These are phyloP conservation scores for Acanthurus lineatus DNA, from an alignment of 2,797 vertebrate genomes.

Conservation along the genomic window DNA sequence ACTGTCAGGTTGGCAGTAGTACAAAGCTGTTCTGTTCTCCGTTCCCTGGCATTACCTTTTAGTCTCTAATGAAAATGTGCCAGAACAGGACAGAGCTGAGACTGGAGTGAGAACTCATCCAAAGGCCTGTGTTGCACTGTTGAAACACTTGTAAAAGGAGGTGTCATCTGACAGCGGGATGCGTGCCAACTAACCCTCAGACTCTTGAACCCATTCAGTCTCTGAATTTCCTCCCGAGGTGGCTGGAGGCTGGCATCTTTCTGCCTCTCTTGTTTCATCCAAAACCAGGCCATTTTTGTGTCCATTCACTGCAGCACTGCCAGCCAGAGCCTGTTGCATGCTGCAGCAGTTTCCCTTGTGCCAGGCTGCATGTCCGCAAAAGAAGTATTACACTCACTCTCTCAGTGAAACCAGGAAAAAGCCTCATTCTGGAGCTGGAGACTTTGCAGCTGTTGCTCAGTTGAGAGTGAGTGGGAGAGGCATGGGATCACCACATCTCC, in stretches of 20 bases:
- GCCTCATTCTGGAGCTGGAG: conserved; percentile 52
- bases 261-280: conserved; percentile 74
- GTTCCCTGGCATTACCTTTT: conserved; percentile 51
- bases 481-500: conserved; percentile 68
- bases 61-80: conserved; percentile 66
- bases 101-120: conserved; percentile 63
- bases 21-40: conserved; percentile 78
- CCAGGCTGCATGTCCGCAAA: conserved; percentile 28
- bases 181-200: conserved; percentile 55
- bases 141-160: conserved; percentile 67
- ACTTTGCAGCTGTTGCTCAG: conserved; percentile 72
- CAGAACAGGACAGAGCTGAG: conserved; percentile 61
- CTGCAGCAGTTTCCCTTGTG: conserved; percentile 18
- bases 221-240: conserved; percentile 67
- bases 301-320: conserved; percentile 68
- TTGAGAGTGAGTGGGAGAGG: conserved; percentile 69
- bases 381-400: conserved; percentile 30
- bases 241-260: conserved; percentile 51
- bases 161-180: conserved; percentile 51
- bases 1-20: conserved; percentile 55
- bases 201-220: conserved; percentile 62
- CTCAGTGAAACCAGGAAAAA: conserved; percentile 33
- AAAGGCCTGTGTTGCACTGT: conserved; percentile 51
- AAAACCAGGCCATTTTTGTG: conserved; percentile 43
- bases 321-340: conserved; percentile 50